These are phyloP conservation scores for Gasterosteus nipponicus DNA, from an alignment of 2,113 vertebrate species.

Conservation along the genomic window DNA sequence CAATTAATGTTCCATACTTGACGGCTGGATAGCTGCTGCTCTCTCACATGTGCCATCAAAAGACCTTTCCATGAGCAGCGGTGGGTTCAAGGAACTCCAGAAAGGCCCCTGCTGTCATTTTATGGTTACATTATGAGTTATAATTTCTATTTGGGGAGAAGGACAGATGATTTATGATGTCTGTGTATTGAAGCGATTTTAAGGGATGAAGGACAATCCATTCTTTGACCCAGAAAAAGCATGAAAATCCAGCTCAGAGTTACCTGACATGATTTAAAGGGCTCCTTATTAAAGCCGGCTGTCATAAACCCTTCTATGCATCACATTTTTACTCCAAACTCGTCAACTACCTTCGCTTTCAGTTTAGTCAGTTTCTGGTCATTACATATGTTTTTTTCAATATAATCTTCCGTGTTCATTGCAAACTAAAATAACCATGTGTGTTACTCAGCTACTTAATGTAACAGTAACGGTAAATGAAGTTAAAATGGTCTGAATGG, in stretches of 20 bases:
- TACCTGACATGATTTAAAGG: not conserved
- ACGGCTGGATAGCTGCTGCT: not conserved
- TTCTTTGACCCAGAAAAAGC: slow-evolving; percentile 18
- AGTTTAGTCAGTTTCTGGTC: not conserved
- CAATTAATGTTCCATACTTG: not conserved
- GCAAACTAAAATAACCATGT: not conserved
- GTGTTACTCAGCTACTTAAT: too few relatives aligned
- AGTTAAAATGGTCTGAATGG: too few relatives aligned
- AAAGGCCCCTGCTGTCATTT: not conserved
- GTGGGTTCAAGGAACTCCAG: not conserved
- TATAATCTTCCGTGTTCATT: not conserved
- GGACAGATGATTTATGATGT: slow-evolving; percentile 21
- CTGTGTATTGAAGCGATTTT: slow-evolving; percentile 7
- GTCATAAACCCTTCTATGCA: not conserved
- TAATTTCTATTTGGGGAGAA: not conserved
- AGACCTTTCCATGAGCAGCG: not conserved
- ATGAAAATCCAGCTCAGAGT: slow-evolving; percentile 3
- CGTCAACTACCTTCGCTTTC: not conserved
- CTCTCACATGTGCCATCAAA: not conserved
- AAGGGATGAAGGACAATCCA: slow-evolving; percentile 4
- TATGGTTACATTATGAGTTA: not conserved
- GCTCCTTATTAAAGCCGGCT: not conserved
- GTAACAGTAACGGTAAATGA: too few relatives aligned
- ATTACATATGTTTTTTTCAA: not conserved
- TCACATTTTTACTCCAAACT: not conserved